Base-by-base conservation (phyloP, 1,140 invertebrate species). In the Leucophenga varia region DNA sequence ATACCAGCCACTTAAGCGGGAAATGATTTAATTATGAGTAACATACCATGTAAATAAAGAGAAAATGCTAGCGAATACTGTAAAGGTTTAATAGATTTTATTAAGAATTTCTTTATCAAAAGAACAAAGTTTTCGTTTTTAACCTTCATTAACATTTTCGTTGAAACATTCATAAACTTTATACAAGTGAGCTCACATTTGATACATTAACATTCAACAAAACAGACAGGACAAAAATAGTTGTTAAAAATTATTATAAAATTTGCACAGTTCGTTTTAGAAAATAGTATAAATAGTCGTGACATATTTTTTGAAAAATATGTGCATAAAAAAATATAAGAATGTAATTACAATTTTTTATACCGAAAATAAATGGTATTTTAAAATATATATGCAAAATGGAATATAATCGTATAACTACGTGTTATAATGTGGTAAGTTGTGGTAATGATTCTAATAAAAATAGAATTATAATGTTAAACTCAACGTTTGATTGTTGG, bases 81-180 rank as follows among this genome's bases (percentile, higher is more conserved):
- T 31, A 22, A 31, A 45, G 49, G 49, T 61, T 34, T 47, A 47
- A 43, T 59, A 52, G 28, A 48, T 39, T 64, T 60, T 60, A 64
- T 60, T 63, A 55, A 20, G 56, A 31, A 32, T 59, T 52, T 60
- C 14, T 65, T 64, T 55, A 65, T 55, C 46, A 61, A 64, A 61
- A 58, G 54, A 65, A 50, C 61, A 64, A 58, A 61, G 54, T 58
- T 63, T 64, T 44, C 44, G 25, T 50, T 59, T 46, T 52, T n/a
- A 34, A 49, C 42, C 48, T 47, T 56, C 61, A 49, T 64, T 35
- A 64, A 57, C 57, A 52, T 55, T 57, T 32, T 48, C 46, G 41
- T 38, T 54, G 35, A 55, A 64, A 65, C 58, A 55, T 54, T 65
- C 37, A 57, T 60, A 60, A 42, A 60, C 57, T 59, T 59, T 60